Conservation (phyloP, 2,797 vertebrate genomes). For the Carcharodon carcharias region DNA sequence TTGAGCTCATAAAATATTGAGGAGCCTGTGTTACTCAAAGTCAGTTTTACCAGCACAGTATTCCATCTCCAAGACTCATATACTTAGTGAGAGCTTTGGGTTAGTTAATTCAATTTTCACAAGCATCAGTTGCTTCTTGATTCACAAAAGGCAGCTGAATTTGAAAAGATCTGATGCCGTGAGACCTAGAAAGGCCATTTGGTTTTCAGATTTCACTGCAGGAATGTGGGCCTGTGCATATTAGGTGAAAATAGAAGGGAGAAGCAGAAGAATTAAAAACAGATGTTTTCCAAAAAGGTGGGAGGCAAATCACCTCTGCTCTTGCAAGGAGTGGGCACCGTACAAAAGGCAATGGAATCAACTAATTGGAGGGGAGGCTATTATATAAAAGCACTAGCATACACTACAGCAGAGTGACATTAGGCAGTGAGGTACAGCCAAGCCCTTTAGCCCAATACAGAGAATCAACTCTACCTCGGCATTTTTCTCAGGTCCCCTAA, state of each 20-base stretch:
- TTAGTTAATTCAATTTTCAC: constrained; percentile 28
- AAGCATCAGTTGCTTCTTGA: background rate
- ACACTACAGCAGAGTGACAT: background rate
- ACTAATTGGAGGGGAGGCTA: background rate
- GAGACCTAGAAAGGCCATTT: background rate
- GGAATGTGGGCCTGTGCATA: background rate
- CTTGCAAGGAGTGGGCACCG: background rate
- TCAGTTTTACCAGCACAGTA: background rate
- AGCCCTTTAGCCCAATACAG: background rate
- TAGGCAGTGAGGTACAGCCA: background rate
- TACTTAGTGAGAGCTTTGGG: background rate
- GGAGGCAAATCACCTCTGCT: background rate
- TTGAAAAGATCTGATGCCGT: background rate
- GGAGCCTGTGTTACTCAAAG: background rate
- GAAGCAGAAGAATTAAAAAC: background rate
- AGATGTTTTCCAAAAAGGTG: constrained; percentile 20
- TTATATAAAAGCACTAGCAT: background rate
- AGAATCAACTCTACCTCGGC: background rate
- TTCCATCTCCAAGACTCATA: background rate
- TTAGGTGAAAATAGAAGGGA: background rate
- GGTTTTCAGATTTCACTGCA: background rate
- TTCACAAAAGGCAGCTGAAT: constrained; percentile 9
- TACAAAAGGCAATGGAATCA: background rate
- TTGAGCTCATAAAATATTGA: constrained; percentile 26
- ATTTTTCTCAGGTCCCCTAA: background rate